Conservation (phyloP, 2,888 invertebrate genomes). For the Conops quadrifasciatus region DNA sequence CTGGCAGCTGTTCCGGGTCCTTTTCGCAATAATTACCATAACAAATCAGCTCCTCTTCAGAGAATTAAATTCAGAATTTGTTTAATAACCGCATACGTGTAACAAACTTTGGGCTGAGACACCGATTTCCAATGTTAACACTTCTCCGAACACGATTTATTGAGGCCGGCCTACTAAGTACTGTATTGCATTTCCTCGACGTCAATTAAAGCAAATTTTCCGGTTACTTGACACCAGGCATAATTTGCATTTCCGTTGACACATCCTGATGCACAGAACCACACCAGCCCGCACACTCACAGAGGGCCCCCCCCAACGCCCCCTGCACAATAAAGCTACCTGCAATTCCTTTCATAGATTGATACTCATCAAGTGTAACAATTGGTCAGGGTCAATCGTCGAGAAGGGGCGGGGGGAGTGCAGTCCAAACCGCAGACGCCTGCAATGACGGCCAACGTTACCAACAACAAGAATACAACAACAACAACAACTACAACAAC, state of each 20-base stretch:
- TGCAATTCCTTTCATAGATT: constrained; percentile 28
- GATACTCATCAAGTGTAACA: constrained; percentile 23
- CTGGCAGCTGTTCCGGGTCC: too few relatives aligned
- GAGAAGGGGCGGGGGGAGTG: background rate
- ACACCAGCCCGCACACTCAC: constrained; percentile 12
- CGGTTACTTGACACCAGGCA: constrained; percentile 64
- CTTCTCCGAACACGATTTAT: constrained; percentile 23
- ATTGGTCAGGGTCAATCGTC: constrained; percentile 1
- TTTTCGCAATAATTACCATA: too few relatives aligned
- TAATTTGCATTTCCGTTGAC: constrained; percentile 60
- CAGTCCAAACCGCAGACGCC: constrained; percentile 29
- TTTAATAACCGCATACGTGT: constrained; percentile 8
- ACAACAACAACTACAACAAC: constrained; percentile 5
- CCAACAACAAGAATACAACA: constrained; percentile 16
- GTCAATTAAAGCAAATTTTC: constrained; percentile 64
- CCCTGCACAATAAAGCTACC: background rate
- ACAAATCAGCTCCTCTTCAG: background rate
- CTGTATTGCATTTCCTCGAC: constrained; percentile 33
- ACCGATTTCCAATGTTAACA: constrained; percentile 9
- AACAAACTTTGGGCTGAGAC: background rate
- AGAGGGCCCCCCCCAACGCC: background rate
- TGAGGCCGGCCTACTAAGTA: constrained; percentile 12
- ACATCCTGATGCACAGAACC: constrained; percentile 6
- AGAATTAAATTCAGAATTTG: background rate
- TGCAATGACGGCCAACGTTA: constrained; percentile 27